These are phyloP conservation scores for Bradypus variegatus DNA, from an alignment of 2,797 vertebrate genomes.

Conservation along the genomic window DNA sequence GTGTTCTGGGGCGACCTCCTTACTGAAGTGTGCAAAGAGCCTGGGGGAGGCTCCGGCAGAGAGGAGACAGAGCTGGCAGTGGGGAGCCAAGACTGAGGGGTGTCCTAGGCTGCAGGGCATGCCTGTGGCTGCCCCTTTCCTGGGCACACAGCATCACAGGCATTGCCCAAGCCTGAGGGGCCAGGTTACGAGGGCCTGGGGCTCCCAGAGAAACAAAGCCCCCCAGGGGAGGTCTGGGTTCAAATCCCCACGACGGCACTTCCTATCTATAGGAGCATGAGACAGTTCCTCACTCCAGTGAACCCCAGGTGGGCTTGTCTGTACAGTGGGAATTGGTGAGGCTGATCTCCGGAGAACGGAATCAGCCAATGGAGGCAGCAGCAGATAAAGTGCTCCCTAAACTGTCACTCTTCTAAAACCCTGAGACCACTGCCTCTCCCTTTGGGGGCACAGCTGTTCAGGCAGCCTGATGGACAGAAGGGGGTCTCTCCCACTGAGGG, in stretches of 20 bases:
- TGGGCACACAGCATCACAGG: background rate
- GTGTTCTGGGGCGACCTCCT: background rate
- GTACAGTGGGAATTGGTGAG: background rate
- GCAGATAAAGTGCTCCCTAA: background rate
- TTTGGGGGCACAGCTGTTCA: background rate
- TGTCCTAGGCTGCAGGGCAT: no score
- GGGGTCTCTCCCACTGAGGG: background rate
- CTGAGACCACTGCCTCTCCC: background rate
- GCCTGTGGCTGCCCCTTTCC: background rate
- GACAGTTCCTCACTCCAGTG: background rate
- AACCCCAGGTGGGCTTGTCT: no score
- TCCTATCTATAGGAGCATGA: background rate
- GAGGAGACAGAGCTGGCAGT: background rate
- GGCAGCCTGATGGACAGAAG: background rate
- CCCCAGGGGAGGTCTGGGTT: no score
- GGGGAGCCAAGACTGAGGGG: background rate
- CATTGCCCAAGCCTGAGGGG: no score
- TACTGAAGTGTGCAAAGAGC: no score
- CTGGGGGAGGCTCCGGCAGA: background rate
- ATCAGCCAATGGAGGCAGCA: no score
- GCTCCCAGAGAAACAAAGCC: no score
- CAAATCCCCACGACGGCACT: background rate
- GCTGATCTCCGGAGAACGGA: rapidly evolving
- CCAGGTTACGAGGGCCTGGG: rapidly evolving
- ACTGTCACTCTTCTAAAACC: background rate